Percentiles rank a stretch among this genome's conserved stretches.
Evolutionary conservation across 2,888 invertebrate genomes (phyloP).

Genomic region (Nesidiocoris tenuis): DNA sequence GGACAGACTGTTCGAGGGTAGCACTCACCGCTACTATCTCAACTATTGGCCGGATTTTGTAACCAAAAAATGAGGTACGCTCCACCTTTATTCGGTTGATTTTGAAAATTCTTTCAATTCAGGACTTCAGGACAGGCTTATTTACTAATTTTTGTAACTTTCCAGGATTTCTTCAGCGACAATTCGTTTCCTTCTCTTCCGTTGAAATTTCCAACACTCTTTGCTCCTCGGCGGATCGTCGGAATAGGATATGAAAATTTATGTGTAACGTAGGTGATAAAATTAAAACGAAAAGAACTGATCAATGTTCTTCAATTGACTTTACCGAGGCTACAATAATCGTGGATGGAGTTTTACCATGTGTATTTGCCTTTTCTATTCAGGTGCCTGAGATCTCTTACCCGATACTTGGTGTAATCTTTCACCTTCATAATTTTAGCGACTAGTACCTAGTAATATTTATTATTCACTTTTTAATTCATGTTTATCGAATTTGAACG

Average conservation of each 20-base stretch:
- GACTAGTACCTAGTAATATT: too few relatives aligned
- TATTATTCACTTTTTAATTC: too few relatives aligned
- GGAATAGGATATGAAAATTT: too few relatives aligned
- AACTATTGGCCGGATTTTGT: constrained; percentile 96
- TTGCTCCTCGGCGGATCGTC: too few relatives aligned
- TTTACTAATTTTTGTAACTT: too few relatives aligned
- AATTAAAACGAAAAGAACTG: background rate
- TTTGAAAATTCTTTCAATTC: too few relatives aligned
- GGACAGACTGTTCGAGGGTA: constrained; percentile 94
- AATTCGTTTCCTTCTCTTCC: background rate
- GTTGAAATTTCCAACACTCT: background rate
- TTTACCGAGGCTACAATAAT: background rate
- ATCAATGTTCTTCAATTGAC: background rate
- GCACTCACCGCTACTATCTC: constrained; percentile 90
- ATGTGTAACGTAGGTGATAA: too few relatives aligned
- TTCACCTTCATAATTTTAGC: too few relatives aligned
- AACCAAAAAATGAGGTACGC: constrained; percentile 45
- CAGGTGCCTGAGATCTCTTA: background rate
- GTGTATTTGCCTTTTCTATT: background rate
- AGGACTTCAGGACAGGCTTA: too few relatives aligned
- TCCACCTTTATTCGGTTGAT: too few relatives aligned
- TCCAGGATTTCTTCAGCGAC: background rate
- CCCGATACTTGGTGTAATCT: background rate
- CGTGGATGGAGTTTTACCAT: background rate
- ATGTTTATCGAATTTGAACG: too few relatives aligned